Conservation (phyloP, 2,797 vertebrate genomes). For the Limnodromus scolopaceus region DNA sequence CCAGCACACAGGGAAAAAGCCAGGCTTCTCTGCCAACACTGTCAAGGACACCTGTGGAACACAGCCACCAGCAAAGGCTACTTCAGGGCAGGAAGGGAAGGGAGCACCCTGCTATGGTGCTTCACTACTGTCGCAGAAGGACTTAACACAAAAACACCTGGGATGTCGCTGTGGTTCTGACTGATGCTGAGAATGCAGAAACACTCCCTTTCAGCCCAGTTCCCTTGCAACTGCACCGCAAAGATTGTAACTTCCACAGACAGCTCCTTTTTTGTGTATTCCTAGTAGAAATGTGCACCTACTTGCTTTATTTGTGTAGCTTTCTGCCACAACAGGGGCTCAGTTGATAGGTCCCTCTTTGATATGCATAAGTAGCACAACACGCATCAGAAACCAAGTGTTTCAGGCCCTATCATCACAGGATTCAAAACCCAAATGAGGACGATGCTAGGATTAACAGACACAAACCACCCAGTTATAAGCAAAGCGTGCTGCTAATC, state of each 20-base stretch:
- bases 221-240: neutral
- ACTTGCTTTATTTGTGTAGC: neutral
- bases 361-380: neutral
- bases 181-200: neutral
- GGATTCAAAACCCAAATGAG: conserved; percentile 10
- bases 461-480: neutral
- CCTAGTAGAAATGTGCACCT: neutral
- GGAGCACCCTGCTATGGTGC: neutral
- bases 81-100: neutral
- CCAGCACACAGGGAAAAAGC: neutral
- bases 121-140: neutral
- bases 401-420: neutral
- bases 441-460: neutral
- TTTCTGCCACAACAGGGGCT: neutral
- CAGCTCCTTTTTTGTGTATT: neutral
- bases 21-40: neutral
- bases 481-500: neutral
- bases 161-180: fast-evolving
- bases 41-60: neutral
- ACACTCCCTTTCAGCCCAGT: neutral
- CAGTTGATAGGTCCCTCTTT: neutral
- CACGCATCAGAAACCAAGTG: neutral
- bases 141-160: neutral
- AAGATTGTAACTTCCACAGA: neutral
- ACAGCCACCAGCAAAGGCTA: neutral